These are phyloP conservation scores for Oithona nana DNA, from an alignment of 2,888 invertebrate species.

Conservation along the genomic window DNA sequence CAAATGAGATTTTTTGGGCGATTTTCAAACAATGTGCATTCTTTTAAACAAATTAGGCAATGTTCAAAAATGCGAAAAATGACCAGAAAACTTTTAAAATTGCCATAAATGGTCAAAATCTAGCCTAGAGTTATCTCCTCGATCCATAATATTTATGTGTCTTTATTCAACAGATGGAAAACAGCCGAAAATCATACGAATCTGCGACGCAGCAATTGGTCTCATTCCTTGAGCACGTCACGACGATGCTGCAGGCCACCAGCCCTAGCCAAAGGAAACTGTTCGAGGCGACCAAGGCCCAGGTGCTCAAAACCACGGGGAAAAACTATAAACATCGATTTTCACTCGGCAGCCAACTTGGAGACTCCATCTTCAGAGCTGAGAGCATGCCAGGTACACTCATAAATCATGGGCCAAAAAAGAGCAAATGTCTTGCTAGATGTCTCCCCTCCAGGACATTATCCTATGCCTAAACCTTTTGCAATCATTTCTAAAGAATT, in stretches of 20 bases:
- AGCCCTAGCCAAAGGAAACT: constrained; percentile 4
- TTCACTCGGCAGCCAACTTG: background rate
- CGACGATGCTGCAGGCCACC: background rate
- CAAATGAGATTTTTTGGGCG: too few relatives aligned
- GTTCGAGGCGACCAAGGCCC: background rate
- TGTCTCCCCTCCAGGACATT: too few relatives aligned
- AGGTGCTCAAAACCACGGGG: background rate
- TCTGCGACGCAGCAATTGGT: background rate
- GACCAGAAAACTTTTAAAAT: too few relatives aligned
- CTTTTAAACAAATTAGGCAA: too few relatives aligned
- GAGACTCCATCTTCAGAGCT: background rate
- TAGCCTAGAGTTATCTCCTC: background rate
- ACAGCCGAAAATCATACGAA: constrained; percentile 1
- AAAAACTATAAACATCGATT: background rate
- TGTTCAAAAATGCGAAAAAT: too few relatives aligned
- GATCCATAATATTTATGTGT: too few relatives aligned
- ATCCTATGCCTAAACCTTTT: too few relatives aligned
- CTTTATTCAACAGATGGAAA: constrained; percentile 15
- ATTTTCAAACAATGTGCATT: too few relatives aligned
- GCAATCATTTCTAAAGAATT: too few relatives aligned
- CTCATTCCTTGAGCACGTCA: constrained; percentile 4
- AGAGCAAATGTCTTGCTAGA: too few relatives aligned
- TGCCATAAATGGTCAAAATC: background rate
- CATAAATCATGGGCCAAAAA: too few relatives aligned
- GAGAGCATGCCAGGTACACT: constrained; percentile 12